Conservation (phyloP, 1,140 invertebrate genomes). For the Myzus persicae region DNA sequence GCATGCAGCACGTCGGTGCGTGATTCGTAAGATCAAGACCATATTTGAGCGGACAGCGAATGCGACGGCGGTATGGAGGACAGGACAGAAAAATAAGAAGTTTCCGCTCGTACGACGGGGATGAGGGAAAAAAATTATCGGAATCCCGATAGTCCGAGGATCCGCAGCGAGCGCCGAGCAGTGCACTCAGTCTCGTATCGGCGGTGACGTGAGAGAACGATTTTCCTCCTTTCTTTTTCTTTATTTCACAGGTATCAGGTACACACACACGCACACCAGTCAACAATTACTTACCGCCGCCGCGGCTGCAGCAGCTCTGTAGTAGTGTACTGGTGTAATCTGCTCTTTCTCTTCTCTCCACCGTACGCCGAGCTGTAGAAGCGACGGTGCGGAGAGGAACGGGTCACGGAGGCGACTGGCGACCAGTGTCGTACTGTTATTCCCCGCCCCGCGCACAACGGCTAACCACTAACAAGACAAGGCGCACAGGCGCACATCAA, state of each 20-base stretch:
- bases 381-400: neutral
- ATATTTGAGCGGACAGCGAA: neutral
- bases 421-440: neutral
- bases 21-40: neutral
- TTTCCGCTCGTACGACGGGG: too few relatives aligned
- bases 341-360: neutral
- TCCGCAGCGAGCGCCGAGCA: neutral
- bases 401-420: neutral
- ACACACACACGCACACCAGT: neutral
- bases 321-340: neutral
- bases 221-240: slow-evolving; percentile 9
- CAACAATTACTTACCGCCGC: slow-evolving; percentile 15
- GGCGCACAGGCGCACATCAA: neutral
- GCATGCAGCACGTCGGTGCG: neutral
- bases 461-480: too few relatives aligned
- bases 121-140: neutral
- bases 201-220: neutral
- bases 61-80: neutral
- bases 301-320: neutral
- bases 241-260: neutral
- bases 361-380: fast-evolving
- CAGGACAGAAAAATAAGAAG: too few relatives aligned
- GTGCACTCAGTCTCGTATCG: neutral
- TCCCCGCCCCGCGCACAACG: neutral
- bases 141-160: neutral